Evolutionary conservation across 2,888 invertebrate genomes (phyloP).

Genomic region (Leucophora obtusa): DNA sequence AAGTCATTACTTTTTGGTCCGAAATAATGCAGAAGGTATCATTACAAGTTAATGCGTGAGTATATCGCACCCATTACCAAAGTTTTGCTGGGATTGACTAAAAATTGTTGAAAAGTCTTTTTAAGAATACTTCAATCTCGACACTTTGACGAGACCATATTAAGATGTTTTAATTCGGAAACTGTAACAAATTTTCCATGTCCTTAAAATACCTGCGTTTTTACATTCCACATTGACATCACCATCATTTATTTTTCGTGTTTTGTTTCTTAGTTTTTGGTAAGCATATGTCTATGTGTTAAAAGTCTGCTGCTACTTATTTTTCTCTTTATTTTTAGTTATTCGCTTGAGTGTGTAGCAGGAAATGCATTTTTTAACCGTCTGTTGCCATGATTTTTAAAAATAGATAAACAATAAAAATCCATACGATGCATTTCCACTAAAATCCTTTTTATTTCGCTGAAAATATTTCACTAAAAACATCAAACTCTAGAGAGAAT

Average conservation of each 20-base stretch:
- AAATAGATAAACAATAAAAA: conserved; percentile 36
- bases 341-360: conserved; percentile 25
- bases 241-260: not conserved
- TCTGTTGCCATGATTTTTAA: conserved; percentile 52
- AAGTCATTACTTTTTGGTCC: too few species aligned
- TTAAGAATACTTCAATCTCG: too few species aligned
- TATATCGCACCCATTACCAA: too few species aligned
- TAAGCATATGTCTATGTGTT: not conserved
- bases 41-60: too few species aligned
- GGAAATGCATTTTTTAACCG: conserved; percentile 56
- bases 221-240: not conserved
- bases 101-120: too few species aligned
- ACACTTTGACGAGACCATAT: too few species aligned
- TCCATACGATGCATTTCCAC: conserved; percentile 8
- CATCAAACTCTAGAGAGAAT: conserved; percentile 19
- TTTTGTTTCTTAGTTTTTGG: not conserved
- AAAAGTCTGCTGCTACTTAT: not conserved
- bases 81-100: too few species aligned
- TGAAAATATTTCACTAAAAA: conserved; percentile 41
- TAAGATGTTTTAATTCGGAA: too few species aligned
- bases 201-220: too few species aligned
- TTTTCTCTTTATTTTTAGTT: not conserved
- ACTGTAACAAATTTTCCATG: too few species aligned
- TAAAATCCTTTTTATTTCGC: conserved; percentile 33
- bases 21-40: too few species aligned